phyloP scores from a whole-genome alignment of 2,888 invertebrate genomes.

The Opisthograptis luteolata region DNA sequence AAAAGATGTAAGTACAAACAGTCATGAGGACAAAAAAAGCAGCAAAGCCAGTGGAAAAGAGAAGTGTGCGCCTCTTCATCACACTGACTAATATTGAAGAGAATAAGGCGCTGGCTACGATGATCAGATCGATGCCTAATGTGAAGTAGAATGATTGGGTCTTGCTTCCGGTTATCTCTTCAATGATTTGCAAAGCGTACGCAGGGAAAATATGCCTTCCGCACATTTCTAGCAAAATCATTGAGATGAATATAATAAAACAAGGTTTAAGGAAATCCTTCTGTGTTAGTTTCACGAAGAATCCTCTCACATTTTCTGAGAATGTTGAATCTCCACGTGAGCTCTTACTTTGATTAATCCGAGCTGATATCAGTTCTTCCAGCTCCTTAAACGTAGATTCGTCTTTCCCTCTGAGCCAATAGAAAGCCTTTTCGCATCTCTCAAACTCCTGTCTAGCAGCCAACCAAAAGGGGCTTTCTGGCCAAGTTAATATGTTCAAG shows the following conservation, averaged over 20 bases:
- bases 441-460: conserved; percentile 46
- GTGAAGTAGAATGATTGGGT: conserved; percentile 50
- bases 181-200: conserved; percentile 50
- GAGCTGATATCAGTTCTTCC: conserved; percentile 39
- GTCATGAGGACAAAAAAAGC: conserved; percentile 43
- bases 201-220: conserved; percentile 57
- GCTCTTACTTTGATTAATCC: conserved; percentile 30
- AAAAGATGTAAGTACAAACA: conserved; percentile 44
- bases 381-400: conserved; percentile 37
- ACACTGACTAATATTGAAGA: conserved; percentile 51
- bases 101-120: conserved; percentile 44
- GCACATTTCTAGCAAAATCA: conserved; percentile 48
- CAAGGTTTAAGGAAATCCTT: conserved; percentile 50
- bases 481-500: conserved; percentile 65
- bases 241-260: conserved; percentile 44
- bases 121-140: conserved; percentile 52
- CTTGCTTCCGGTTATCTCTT: conserved; percentile 45
- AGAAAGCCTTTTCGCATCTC: conserved; percentile 73
- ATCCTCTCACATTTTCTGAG: conserved; percentile 15
- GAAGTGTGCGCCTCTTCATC: conserved; percentile 50
- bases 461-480: conserved; percentile 86
- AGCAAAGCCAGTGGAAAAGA: conserved; percentile 50
- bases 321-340: conserved; percentile 6
- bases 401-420: conserved; percentile 71
- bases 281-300: conserved; percentile 39